Evolutionary conservation across 2,888 invertebrate genomes (phyloP).

Genomic region (Apoderus coryli): DNA sequence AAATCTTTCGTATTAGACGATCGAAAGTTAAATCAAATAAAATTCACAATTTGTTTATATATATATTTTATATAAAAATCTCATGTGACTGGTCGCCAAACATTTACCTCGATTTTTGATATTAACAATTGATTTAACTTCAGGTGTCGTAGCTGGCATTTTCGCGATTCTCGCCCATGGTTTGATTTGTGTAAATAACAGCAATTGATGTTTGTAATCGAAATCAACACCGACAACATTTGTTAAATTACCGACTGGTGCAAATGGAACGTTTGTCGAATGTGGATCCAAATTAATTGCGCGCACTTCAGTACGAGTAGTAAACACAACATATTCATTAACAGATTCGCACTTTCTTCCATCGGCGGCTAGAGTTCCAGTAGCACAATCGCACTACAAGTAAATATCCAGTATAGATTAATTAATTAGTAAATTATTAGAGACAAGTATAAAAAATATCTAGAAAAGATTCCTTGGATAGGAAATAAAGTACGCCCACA

Average conservation of each 20-base stretch:
- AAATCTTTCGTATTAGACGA: too few species aligned
- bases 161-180: conserved; percentile 82
- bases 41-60: too few species aligned
- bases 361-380: conserved; percentile 56
- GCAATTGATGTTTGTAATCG: conserved; percentile 73
- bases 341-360: conserved; percentile 64
- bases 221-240: conserved; percentile 94
- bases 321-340: conserved; percentile 83
- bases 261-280: conserved; percentile 70
- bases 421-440: too few species aligned
- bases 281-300: conserved; percentile 79
- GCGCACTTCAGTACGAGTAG: conserved; percentile 86
- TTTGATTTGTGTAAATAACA: conserved; percentile 87
- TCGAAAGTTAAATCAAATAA: too few species aligned
- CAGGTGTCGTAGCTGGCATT: conserved; percentile 59
- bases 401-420: too few species aligned
- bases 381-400: conserved; percentile 96
- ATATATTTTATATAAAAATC: too few species aligned
- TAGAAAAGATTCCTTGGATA: too few species aligned
- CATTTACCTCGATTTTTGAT: too few species aligned
- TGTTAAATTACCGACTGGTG: conserved; percentile 69
- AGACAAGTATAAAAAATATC: too few species aligned
- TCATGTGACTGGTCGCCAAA: too few species aligned
- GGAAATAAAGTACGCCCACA: too few species aligned
- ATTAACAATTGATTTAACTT: conserved; percentile 43